Evolutionary conservation across 2,797 vertebrate genomes (phyloP), one percentile per base, ranked within the genome.

Genomic region (Lemur catta): DNA sequence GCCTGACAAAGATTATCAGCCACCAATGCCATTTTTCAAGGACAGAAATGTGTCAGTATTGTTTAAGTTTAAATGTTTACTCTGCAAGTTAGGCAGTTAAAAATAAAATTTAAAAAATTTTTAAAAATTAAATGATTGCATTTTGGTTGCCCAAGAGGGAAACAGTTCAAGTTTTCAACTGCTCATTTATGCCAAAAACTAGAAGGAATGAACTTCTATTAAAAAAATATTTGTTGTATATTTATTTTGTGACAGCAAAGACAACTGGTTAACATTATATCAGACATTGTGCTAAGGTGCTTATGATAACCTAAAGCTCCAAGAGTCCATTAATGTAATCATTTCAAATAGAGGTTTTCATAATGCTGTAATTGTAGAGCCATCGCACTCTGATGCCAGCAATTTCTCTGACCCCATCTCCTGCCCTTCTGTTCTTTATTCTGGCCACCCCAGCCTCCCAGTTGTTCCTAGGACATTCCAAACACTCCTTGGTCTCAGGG

Each of bases 161-260:
- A 96, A 84, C 33, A 63, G 35, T 55, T 93, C n/a, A 71, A 43
- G 41, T 86, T 95, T 82, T 78, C 74, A 88, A 75, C 74, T 91
- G 50, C 41, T 93, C 38, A 30, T 38, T 89, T 94, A 61, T 81
- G 50, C 11, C 52, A 59, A 91, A 80, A 78, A 30, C 12, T 43
- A 91, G 20, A 95, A 91, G n/a, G 63, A 94, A 65, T 65, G 63
- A 65, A 61, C 67, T 81, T 84, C 1, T 11, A 38, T 75, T 94
- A 0, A 87, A 82, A 75, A 35, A 69, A 69, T 38, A 69, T 69
- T 69, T 14, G 35, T 20, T 38, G 9, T 65, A 2, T 59, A 72
- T 80, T 50, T 74, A 61, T 72, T 78, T 61, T 84, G n/a, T 41
- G 38, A 80, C 15, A 81, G 13, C 28, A 91, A 80, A 74, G 33